Evolutionary conservation across 2,888 invertebrate genomes (phyloP).

Genomic region (Cremastobaeus sp.): DNA sequence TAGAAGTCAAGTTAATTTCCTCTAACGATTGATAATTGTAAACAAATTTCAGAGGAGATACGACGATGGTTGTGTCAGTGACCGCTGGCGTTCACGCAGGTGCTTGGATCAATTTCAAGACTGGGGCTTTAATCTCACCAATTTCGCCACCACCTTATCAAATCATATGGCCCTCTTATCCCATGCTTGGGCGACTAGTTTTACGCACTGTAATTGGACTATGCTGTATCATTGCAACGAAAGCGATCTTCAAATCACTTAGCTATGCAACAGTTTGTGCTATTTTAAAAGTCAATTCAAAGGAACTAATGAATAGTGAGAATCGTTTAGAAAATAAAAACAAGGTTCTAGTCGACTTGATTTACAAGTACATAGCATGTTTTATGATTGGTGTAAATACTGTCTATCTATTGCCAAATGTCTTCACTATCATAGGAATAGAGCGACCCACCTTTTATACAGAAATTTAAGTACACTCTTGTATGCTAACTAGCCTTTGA

Average conservation of each 20-base stretch:
- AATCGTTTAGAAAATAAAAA: constrained; percentile 84
- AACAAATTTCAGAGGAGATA: constrained; percentile 86
- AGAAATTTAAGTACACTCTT: constrained; percentile 83
- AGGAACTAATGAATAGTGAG: constrained; percentile 83
- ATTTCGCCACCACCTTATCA: constrained; percentile 85
- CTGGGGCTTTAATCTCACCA: constrained; percentile 83
- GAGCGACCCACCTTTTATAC: constrained; percentile 91
- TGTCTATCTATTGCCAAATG: constrained; percentile 86
- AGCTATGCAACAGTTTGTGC: constrained; percentile 86
- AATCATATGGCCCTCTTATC: constrained; percentile 88
- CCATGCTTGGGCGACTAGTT: constrained; percentile 84
- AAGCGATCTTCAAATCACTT: constrained; percentile 84
- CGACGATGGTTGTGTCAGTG: constrained; percentile 91
- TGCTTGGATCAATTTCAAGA: constrained; percentile 90
- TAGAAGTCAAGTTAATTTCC: no score
- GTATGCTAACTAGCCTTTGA: no score
- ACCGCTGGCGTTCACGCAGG: constrained; percentile 88
- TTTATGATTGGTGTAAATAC: constrained; percentile 89
- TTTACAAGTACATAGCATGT: constrained; percentile 90
- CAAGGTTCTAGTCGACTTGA: constrained; percentile 88
- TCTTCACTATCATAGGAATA: constrained; percentile 87
- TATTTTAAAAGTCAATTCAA: constrained; percentile 83
- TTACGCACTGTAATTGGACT: constrained; percentile 88
- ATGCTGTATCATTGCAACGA: constrained; percentile 84
- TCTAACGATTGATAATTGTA: no score